Base-by-base conservation (phyloP, 2,113 vertebrate genomes). In the Amblyopsis rosae region DNA sequence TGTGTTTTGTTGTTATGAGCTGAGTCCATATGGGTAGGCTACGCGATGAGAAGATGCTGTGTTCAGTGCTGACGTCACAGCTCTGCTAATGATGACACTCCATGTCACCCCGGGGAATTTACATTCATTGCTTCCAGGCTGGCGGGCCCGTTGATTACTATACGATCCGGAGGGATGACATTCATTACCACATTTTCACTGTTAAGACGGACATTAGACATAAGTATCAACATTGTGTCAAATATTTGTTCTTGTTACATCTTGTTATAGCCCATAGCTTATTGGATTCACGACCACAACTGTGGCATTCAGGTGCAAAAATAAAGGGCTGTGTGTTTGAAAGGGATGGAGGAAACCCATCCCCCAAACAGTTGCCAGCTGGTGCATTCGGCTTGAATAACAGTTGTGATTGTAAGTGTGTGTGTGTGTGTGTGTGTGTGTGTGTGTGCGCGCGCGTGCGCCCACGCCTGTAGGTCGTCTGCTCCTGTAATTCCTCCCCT, bases 281-380 rank as follows among this genome's bases (percentile, higher is more conserved):
- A 12, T 15, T 17, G n/a, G 10, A 1, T 69, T 19, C 59, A 41
- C 61, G 3, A 32, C 60, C 32, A 12, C 1, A 73, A 53, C 65
- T 70, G 48, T 75, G 45, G 57, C 48, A 69, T 47, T 48, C 56
- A 26, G n/a, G 35, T 5, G 35, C 35, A 41, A 41, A 41, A 41
- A 66, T 17, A 73, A 15, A 12, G 49, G 2, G 49, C 49, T 51
- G 49, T 12, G 49, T 16, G n/a, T 56, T n/a, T 56, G 19, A 32
- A 46, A 9, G 59, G 2, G 54, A 48, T 45, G 26, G 51, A 54
- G 45, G 56, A 58, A 76, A 79, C 85, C 89, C 76, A 73, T 72
- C 83, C 82, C 82, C 78, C 78, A 57, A 19, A 60, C 35, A 6
- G 68, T 51, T 76, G 59, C 80, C 82, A 86, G 84, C 85, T 87